These are phyloP conservation scores for Dusona sp. DNA, from an alignment of 2,888 invertebrate species.

Conservation along the genomic window DNA sequence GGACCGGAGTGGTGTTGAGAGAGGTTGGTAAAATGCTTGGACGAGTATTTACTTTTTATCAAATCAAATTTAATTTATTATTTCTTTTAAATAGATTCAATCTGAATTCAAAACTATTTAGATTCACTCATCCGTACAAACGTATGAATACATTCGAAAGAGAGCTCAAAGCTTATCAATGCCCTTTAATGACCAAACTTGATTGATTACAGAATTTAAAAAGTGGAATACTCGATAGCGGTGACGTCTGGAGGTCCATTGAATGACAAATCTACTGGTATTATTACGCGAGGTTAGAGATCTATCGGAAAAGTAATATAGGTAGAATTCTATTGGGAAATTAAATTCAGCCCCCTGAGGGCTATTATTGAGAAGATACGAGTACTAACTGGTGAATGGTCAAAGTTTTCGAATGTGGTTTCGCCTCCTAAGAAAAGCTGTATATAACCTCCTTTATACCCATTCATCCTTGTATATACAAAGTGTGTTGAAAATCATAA, in stretches of 20 bases:
- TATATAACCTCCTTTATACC: slow-evolving; percentile 2
- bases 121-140: not conserved
- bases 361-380: slow-evolving; percentile 23
- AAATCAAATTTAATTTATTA: not conserved
- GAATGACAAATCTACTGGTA: slow-evolving; percentile 22
- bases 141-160: not conserved
- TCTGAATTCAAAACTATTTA: not conserved
- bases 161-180: not conserved
- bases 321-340: slow-evolving; percentile 24
- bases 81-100: not conserved
- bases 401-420: slow-evolving; percentile 50
- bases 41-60: not conserved
- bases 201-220: slow-evolving; percentile 2
- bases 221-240: not conserved
- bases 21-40: not conserved
- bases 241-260: slow-evolving; percentile 10
- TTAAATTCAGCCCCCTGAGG: slow-evolving; percentile 14
- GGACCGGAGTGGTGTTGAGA: not conserved
- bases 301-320: slow-evolving; percentile 27
- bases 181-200: not conserved
- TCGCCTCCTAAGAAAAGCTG: slow-evolving; percentile 33
- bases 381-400: slow-evolving; percentile 47
- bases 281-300: not conserved
- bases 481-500: not conserved
- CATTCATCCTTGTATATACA: not conserved